These are phyloP conservation scores for Tipula vernalis DNA, from an alignment of 2,888 invertebrate genomes.

Conservation along the genomic window DNA sequence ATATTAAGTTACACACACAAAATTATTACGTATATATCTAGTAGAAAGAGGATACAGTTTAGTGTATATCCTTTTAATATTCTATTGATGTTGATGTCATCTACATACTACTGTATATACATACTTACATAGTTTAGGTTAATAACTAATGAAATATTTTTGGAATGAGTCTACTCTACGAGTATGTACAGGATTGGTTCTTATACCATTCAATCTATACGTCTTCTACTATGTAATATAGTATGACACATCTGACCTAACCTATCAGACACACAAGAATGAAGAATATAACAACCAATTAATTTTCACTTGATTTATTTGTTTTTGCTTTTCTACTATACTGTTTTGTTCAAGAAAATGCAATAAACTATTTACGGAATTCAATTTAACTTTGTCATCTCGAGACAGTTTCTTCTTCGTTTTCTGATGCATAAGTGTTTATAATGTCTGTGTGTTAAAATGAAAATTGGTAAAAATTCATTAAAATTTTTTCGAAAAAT, in stretches of 20 bases:
- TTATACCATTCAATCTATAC: neutral
- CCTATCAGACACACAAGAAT: neutral
- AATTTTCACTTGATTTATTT: neutral
- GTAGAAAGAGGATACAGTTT: neutral
- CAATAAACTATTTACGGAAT: conserved; percentile 4
- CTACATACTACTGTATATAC: neutral
- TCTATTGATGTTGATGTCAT: neutral
- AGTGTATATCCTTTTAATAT: neutral
- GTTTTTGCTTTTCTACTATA: neutral
- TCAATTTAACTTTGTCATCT: conserved; percentile 4
- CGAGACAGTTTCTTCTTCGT: neutral
- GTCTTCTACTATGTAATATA: neutral
- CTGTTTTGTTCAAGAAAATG: neutral
- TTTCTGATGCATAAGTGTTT: neutral
- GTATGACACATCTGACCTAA: neutral
- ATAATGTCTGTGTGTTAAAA: neutral
- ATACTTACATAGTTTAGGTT: neutral
- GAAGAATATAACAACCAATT: neutral
- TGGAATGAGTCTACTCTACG: neutral
- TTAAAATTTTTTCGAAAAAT: neutral
- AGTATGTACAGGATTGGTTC: neutral
- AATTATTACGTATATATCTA: neutral
- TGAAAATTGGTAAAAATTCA: neutral
- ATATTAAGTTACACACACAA: neutral
- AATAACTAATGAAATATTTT: neutral